phyloP scores from a whole-genome alignment of 53 echinoderm and acorn worm genomes.

The Arbacia lixula region DNA sequence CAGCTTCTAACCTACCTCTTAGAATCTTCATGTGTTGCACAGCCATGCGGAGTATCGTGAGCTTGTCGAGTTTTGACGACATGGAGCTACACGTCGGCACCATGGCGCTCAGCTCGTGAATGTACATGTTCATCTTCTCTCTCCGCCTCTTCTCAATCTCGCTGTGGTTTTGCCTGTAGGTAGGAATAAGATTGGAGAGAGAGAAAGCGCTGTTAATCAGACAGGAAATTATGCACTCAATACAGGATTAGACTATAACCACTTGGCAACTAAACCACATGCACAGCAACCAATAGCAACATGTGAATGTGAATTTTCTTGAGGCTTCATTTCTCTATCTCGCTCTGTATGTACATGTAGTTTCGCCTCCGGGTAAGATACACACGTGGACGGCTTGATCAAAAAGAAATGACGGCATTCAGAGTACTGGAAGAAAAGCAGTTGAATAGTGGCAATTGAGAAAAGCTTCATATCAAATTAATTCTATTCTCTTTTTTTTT shows the following conservation, averaged over 20 bases:
- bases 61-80: slow-evolving; percentile 88
- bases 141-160: slow-evolving; percentile 91
- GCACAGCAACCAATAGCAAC: too few relatives aligned
- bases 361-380: too few relatives aligned
- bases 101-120: slow-evolving; percentile 85
- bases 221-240: background rate
- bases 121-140: slow-evolving; percentile 96
- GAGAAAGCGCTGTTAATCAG: background rate
- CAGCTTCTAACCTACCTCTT: slow-evolving; percentile 68
- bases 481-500: too few relatives aligned
- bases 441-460: too few relatives aligned
- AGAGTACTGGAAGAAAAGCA: too few relatives aligned
- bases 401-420: too few relatives aligned
- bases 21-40: slow-evolving; percentile 93
- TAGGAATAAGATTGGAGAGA: background rate
- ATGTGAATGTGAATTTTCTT: too few relatives aligned
- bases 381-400: too few relatives aligned
- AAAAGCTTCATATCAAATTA: too few relatives aligned
- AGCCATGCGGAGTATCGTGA: slow-evolving; percentile 90
- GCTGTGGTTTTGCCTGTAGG: slow-evolving; percentile 87
- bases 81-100: slow-evolving; percentile 91
- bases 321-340: too few relatives aligned
- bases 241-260: background rate
- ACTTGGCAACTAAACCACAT: background rate
- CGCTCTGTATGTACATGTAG: too few relatives aligned